Percentiles rank a stretch among this genome's conserved stretches.
Conservation (phyloP, 2,888 invertebrate genomes). For the Limnephilus marmoratus region DNA sequence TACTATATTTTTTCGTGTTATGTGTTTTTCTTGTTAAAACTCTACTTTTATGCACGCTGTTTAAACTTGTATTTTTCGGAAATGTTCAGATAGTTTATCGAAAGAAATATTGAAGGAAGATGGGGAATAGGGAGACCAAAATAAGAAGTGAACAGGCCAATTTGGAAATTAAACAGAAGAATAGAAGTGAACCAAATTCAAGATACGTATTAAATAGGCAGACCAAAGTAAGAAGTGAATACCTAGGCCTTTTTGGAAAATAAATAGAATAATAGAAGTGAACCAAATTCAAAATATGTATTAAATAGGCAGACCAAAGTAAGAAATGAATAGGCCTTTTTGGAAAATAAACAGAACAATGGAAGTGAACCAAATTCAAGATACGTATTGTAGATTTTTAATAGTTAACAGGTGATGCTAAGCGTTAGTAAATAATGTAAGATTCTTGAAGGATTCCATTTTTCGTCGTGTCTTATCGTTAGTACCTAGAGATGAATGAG, state of each 20-base stretch:
- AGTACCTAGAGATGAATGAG: not conserved
- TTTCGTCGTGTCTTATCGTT: not conserved
- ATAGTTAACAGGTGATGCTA: not conserved
- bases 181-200: too few species aligned
- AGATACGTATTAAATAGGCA: too few species aligned
- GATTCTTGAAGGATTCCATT: not conserved
- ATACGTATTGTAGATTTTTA: not conserved
- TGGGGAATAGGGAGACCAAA: too few species aligned
- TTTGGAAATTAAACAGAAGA: too few species aligned
- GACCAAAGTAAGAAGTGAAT: too few species aligned
- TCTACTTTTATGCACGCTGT: not conserved
- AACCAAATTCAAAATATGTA: too few species aligned
- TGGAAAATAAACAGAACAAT: too few species aligned
- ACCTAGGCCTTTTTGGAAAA: too few species aligned
- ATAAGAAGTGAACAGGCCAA: too few species aligned
- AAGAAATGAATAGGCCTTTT: not conserved
- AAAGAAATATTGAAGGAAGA: not conserved
- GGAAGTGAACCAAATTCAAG: not conserved
- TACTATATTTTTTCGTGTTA: not conserved
- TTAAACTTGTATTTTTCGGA: not conserved
- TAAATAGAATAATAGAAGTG: too few species aligned
- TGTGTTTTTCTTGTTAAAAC: not conserved
- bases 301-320: not conserved
- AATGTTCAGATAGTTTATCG: not conserved
- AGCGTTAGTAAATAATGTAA: not conserved